Percentiles rank a stretch among this genome's conserved stretches.
Conservation (phyloP, 1,140 invertebrate genomes). For the Platorchestia sp. region DNA sequence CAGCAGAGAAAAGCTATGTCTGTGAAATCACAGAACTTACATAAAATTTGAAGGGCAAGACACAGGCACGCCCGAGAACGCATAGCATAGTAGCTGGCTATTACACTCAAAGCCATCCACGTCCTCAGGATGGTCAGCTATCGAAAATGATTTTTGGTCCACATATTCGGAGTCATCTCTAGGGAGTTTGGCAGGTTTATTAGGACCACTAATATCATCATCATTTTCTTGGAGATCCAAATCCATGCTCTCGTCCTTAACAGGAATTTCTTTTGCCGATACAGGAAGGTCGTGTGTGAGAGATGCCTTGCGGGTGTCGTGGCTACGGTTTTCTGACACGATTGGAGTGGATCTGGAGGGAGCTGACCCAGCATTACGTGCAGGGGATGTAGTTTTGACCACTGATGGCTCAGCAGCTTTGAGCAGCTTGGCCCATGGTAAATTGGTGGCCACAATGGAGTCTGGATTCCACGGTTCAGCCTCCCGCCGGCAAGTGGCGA, state of each 20-base stretch:
- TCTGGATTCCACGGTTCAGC: conserved; percentile 58
- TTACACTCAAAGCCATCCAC: background rate
- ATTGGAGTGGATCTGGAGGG: background rate
- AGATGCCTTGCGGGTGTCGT: background rate
- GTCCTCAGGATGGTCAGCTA: background rate
- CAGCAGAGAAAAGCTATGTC: background rate
- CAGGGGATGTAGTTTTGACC: background rate
- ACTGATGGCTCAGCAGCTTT: background rate
- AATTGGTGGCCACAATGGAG: background rate
- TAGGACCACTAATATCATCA: background rate
- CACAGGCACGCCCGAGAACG: background rate
- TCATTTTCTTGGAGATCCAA: background rate
- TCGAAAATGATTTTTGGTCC: background rate
- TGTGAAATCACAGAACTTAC: background rate
- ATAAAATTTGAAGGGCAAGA: conserved; percentile 11
- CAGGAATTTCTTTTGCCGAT: background rate
- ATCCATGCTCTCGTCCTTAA: background rate
- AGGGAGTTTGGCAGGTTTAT: conserved; percentile 15
- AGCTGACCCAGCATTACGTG: background rate
- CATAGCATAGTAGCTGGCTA: conserved; percentile 18
- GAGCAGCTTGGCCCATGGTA: conserved; percentile 4
- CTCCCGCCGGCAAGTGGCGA: conserved; percentile 44
- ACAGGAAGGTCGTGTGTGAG: background rate
- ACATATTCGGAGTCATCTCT: background rate
- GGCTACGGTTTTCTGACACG: background rate